Evolutionary conservation across 2,113 vertebrate genomes (phyloP), one percentile per base, ranked within the genome.

Genomic region (Xiphophorus hellerii): DNA sequence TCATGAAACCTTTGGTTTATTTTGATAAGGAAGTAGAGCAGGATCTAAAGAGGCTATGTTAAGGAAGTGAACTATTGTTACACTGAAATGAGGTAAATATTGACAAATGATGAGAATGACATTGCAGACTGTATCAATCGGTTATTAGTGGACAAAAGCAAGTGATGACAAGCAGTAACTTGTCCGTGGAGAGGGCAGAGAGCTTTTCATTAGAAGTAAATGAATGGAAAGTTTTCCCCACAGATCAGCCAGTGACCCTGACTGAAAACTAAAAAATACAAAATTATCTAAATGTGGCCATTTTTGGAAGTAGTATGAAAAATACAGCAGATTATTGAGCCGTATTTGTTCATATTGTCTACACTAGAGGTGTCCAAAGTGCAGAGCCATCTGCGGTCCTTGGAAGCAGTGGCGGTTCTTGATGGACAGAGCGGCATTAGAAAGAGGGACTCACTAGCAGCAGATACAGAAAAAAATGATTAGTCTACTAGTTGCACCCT

Each of bases 41-140:
- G 81, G 64, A 61, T 78, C 33, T 71, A 75, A 35, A 69, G 31
- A 29, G 12, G 37, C 22, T 28, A 62, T 71, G 69, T 77, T 63
- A 69, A 62, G 62, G 74, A 28, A 54, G 61, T 58, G 7, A 58
- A n/a, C 25, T 58, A n/a, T 3, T 48, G 65, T 86, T 84, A 76
- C 48, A 84, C 67, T 42, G 42, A 65, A 71, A 81, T 68, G 76
- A 83, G 58, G 25, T 15, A 78, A 73, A 82, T 79, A 83, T 76
- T 83, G 79, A 68, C 69, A 78, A 66, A 63, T 64, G 75, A 87
- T 90, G 89, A 88, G 69, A 93, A 92, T 93, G 92, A 92, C 92
- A 93, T 93, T 93, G 90, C 92, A 94, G 91, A 94, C 92, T 84
- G 90, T 90, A 91, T 93, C 91, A 95, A 93, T 90, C 84, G 83